Base-by-base conservation (phyloP, 2,888 invertebrate genomes). In the Epinotia ramella region DNA sequence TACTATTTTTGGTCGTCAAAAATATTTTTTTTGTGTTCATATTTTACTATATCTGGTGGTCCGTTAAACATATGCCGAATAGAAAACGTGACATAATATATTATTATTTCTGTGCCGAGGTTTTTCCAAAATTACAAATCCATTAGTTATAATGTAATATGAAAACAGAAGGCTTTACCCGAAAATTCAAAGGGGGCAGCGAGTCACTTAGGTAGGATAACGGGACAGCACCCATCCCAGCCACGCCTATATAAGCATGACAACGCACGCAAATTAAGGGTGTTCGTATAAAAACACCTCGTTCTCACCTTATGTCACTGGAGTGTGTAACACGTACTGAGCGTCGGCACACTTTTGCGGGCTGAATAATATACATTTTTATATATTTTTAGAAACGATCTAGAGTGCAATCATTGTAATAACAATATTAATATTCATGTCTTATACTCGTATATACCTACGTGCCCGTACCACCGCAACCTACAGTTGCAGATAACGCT, bases 141-240 rank as follows among this genome's bases (percentile, higher is more conserved):
- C 75, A 71, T 71, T 75, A 70, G 65, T 66, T 70, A 62, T 76
- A 76, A 63, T 72, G 70, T 20, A 72, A 56, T 71, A 72, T 46
- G 57, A 63, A 72, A 76, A 76, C 76, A 67, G 53, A 71, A 67
- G 56, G 71, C 67, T 67, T 76, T 63, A 72, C 76, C 76, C 71
- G 46, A 67, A 72, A 72, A 60, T 44, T 67, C 59, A 59, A 74
- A 64, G 64, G 40, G 65, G 67, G 70, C 53, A 53, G 60, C 70
- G 46, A 72, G 66, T 72, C 76, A 76, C n/a, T n/a, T n/a, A 76
- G 71, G 56, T 44, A 56, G 66, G 71, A 71, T 66, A 76, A 76
- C 60, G 62, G 67, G 56, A 70, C 20, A 75, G 53, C 59, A 57
- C 49, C 65, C 65, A 46, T 64, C 66, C 70, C 70, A n/a, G 60